A percentile compares a stretch with the other conserved stretches of the same genome.
These are phyloP conservation scores for Stegophylla sp. DNA, from an alignment of 2,888 invertebrate genomes.

Conservation along the genomic window DNA sequence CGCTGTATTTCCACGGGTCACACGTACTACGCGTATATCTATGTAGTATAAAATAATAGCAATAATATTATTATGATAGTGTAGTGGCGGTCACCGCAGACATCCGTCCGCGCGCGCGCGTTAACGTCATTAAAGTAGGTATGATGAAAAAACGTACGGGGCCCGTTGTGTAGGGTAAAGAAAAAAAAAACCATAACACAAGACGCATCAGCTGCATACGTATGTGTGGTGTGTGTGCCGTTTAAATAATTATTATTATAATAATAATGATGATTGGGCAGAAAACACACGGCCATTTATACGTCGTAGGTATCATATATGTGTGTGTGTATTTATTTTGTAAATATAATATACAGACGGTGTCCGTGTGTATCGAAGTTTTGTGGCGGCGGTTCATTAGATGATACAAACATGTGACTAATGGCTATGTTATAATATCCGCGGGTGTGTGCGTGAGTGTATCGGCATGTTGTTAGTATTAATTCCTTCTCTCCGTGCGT, in stretches of 20 bases:
- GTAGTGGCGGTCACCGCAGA: too few species aligned
- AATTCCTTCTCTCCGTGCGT: background rate
- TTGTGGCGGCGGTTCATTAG: slow-evolving; percentile 29
- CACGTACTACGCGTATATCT: too few species aligned
- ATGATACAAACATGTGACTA: slow-evolving; percentile 47
- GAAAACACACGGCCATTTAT: slow-evolving; percentile 30
- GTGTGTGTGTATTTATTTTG: background rate
- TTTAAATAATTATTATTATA: slow-evolving; percentile 10
- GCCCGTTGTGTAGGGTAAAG: too few species aligned
- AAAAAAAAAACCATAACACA: background rate
- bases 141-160: too few species aligned
- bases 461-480: slow-evolving; percentile 29
- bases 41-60: too few species aligned
- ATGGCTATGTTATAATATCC: slow-evolving; percentile 24
- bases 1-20: too few species aligned
- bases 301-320: background rate
- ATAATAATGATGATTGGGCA: slow-evolving; percentile 34
- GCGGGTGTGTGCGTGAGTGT: background rate
- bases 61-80: too few species aligned
- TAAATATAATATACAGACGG: slow-evolving; percentile 9
- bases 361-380: slow-evolving; percentile 12
- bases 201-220: slow-evolving; percentile 24
- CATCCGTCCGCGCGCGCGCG: too few species aligned
- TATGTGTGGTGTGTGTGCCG: background rate
- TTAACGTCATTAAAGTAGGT: too few species aligned